Evolutionary conservation across 2,888 invertebrate genomes (phyloP), one percentile per base, ranked within the genome.

Genomic region (Pterostichus madidus): DNA sequence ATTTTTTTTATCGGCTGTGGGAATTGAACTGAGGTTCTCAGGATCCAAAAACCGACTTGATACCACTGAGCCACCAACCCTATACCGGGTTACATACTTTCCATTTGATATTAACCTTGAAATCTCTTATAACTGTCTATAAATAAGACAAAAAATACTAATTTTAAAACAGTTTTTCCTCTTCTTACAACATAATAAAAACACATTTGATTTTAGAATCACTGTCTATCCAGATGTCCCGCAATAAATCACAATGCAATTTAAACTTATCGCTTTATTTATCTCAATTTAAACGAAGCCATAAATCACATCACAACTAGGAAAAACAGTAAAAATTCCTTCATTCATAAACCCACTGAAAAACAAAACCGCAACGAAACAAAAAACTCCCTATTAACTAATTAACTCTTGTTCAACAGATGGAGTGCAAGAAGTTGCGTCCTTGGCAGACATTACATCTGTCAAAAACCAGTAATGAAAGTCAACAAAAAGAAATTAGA

Each of bases 371-470:
- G 15, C 17, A 71, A 59, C 39, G n/a, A 39, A 39, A 39, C 39
- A 39, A 39, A 39, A 39, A 1, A 39, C 39, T 3, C 1, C 15
- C 6, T 17, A 71, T 46, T 49, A 71, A 71, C 46, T 71, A 71
- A 71, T 71, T 71, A 17, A 17, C 13, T 49, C 13, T 75, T 80
- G 10, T 82, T 13, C 15, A 46, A 82, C 90, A 93, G 93, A 87
- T 96, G 96, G 96, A 92, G 92, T 73, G 92, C 94, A 0, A 91
- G 92, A 61, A 92, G 91, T 87, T 96, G 96, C 89, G 88, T 93
- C 83, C 92, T 93, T 84, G 89, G 90, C 11, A 93, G 93, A 84
- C 92, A 93, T 87, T 95, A 91, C 90, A 93, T 96, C 87, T 96
- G 96, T 89, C 94, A 95, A 88, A 92, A 93, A 13, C 92, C 92